Evolutionary conservation across 2,797 vertebrate genomes (phyloP), one percentile per base, ranked within the genome.

Genomic region (Silurus lanzhouensis): DNA sequence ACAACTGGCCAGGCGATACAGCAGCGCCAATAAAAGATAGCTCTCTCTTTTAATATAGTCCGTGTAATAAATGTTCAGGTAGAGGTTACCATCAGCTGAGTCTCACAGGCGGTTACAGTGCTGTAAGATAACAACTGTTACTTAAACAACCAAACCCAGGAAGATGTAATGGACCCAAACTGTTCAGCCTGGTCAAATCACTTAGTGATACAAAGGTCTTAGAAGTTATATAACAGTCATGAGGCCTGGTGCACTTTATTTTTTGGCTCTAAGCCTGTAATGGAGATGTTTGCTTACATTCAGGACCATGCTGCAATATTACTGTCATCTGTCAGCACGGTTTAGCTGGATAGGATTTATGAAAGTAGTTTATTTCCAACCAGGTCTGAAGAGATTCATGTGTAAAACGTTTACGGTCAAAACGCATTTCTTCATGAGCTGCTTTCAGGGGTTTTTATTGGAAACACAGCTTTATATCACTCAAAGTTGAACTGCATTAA

Each of bases 11-110:
- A 1, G 44, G 14, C 48, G 22, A 22, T 60, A 8, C 22, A 48
- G 20, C 75, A 60, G 12, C 52, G 27, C 52, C 25, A n/a, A 8
- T 14, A 57, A 61, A 78, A 44, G 5, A 61, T 13, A 22, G 22
- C 12, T 7, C 20, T 61, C 76, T 44, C 58, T 22, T 78, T 61
- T 61, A 61, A 44, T 61, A 63, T 63, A 14, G 2, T 5, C 2
- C 6, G 46, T 52, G 61, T 66, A 66, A 81, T 81, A 81, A 81
- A 81, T 6, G 78, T 48, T 64, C 60, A 60, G 57, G 27, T 22
- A 3, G 57, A 38, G 5, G 10, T 27, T 44, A 14, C 48, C 2
- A 31, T 31, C 55, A 38, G 25, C 55, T 13, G 17, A 76, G 52
- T 46, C 58, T 46, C 13, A 7, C 58, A 63, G 6, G 58, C 58